A percentile compares a stretch with the other conserved stretches of the same genome.
These are phyloP conservation scores for Heterohyrax brucei DNA, from an alignment of 2,797 vertebrate species.

Conservation along the genomic window DNA sequence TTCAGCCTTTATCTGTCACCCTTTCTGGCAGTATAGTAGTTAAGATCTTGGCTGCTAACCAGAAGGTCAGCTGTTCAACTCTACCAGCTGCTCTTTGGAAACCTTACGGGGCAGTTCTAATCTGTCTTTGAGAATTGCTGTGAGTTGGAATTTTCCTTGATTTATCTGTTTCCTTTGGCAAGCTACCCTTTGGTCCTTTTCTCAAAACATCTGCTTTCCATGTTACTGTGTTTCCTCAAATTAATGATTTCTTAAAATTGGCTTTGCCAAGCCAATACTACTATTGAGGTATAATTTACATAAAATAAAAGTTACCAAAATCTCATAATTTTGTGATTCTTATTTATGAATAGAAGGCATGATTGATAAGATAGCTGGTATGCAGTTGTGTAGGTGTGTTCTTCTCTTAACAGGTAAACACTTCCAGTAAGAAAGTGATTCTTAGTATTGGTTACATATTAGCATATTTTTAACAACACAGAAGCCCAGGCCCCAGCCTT, in stretches of 20 bases:
- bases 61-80: no score
- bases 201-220: not conserved
- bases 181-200: not conserved
- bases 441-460: not conserved
- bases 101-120: no score
- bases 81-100: no score
- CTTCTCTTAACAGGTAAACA: not conserved
- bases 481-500: not conserved
- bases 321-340: not conserved
- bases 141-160: not conserved
- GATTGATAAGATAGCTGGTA: not conserved
- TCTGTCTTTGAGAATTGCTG: no score
- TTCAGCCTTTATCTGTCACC: not conserved
- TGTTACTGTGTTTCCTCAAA: not conserved
- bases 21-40: no score
- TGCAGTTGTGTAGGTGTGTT: not conserved
- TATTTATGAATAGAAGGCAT: not conserved
- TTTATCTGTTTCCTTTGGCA: not conserved
- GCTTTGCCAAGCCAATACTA: not conserved
- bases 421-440: not conserved
- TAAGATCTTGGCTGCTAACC: no score
- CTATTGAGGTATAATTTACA: not conserved
- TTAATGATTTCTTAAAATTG: not conserved
- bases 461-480: not conserved
- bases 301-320: slow-evolving; percentile 3